A percentile compares a stretch with the other conserved stretches of the same genome.
Evolutionary conservation across 2,113 vertebrate genomes (phyloP).

Genomic region (Thalassoma bifasciatum): DNA sequence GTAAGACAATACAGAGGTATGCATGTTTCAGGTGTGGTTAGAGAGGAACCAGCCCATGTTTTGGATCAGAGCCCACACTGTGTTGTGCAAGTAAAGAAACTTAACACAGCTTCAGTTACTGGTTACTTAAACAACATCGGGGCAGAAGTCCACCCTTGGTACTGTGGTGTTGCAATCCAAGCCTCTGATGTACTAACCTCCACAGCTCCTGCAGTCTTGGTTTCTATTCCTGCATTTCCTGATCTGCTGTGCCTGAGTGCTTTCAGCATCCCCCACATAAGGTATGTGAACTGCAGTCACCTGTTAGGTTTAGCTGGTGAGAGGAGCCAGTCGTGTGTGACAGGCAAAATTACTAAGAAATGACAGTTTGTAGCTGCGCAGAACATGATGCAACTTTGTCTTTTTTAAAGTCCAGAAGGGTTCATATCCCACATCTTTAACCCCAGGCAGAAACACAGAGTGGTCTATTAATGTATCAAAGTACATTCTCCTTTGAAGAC

Average conservation of each 20-base stretch:
- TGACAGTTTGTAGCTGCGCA: conserved; percentile 3
- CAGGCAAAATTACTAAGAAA: background rate
- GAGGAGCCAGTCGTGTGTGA: background rate
- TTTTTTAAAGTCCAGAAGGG: conserved; percentile 2
- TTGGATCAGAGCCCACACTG: conserved; percentile 50
- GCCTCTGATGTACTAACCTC: conserved; percentile 13
- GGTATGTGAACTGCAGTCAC: conserved; percentile 7
- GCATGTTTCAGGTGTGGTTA: conserved; percentile 53
- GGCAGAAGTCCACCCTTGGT: background rate
- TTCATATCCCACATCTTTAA: background rate
- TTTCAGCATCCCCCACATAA: conserved; percentile 3
- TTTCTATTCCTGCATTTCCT: conserved; percentile 20
- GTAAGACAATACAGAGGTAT: conserved; percentile 46
- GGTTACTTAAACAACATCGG: background rate
- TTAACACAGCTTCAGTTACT: conserved; percentile 5
- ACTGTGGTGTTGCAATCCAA: conserved; percentile 28
- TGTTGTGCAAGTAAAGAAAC: conserved; percentile 48
- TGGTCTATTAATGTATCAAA: background rate
- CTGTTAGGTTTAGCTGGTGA: background rate
- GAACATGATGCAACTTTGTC: conserved; percentile 10
- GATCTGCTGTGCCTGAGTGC: conserved; percentile 14
- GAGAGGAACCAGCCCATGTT: conserved; percentile 10
- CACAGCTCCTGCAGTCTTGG: conserved; percentile 19
- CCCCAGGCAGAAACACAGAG: background rate
- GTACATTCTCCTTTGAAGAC: background rate